Evolutionary conservation across 1,140 invertebrate species (phyloP).

Genomic region (Lordiphosa stackelbergi): DNA sequence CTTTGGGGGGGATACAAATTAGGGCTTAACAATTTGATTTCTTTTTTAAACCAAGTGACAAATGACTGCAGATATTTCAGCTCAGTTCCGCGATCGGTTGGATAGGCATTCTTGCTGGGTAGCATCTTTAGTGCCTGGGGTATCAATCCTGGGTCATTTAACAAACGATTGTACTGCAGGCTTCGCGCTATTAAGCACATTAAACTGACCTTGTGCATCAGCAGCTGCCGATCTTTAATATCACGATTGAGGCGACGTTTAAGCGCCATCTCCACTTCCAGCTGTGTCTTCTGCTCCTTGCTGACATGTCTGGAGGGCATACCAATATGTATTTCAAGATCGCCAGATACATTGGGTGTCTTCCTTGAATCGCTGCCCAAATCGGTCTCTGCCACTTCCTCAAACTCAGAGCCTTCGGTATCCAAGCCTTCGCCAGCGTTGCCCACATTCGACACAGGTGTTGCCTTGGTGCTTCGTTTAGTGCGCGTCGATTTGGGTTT

Average conservation of each 20-base stretch:
- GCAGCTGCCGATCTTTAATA: constrained; percentile 86
- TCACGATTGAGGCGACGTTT: constrained; percentile 86
- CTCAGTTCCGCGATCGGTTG: constrained; percentile 82
- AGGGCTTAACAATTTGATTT: constrained; percentile 79
- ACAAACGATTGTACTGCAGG: constrained; percentile 84
- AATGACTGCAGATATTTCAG: constrained; percentile 87
- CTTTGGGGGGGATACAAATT: constrained; percentile 62
- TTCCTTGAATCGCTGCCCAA: too few species aligned
- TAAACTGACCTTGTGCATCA: constrained; percentile 91
- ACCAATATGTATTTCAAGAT: constrained; percentile 67
- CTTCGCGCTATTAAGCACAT: constrained; percentile 90
- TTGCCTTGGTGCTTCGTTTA: constrained; percentile 65
- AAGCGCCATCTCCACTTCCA: constrained; percentile 84
- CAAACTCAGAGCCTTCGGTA: constrained; percentile 82
- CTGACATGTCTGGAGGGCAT: constrained; percentile 12
- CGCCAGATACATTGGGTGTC: constrained; percentile 56
- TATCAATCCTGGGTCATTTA: constrained; percentile 84
- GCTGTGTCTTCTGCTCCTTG: constrained; percentile 78
- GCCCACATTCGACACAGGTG: constrained; percentile 53
- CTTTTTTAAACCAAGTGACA: constrained; percentile 85
- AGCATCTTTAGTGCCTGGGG: constrained; percentile 85
- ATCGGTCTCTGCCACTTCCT: constrained; percentile 79
- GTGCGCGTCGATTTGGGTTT: constrained; percentile 71
- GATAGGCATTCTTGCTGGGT: constrained; percentile 83
- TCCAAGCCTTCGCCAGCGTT: constrained; percentile 58